A percentile compares a stretch with the other conserved stretches of the same genome.
phyloP scores from a whole-genome alignment of 2,797 vertebrate species.

The Meriones psammophilus region DNA sequence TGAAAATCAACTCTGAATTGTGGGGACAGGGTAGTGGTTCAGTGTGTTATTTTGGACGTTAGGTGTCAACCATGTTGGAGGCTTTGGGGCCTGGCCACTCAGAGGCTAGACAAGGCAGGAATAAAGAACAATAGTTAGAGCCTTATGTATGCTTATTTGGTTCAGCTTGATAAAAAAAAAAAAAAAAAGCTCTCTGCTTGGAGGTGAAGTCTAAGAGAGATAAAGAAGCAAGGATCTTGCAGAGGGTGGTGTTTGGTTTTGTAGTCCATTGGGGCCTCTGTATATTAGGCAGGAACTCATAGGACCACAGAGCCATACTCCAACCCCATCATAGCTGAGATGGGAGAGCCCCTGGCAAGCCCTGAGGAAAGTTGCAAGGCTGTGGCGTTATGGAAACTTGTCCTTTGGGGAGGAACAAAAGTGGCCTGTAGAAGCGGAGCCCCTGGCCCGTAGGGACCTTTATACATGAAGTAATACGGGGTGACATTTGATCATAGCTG shows the following conservation, averaged over 20 bases:
- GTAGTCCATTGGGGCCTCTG: background rate
- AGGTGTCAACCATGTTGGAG: background rate
- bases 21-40: background rate
- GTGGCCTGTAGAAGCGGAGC: slow-evolving; percentile 16
- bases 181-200: background rate
- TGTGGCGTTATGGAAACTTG: background rate
- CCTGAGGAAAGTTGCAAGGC: background rate
- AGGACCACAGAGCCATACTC: background rate
- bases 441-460: background rate
- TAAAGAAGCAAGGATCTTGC: background rate
- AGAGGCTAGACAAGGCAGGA: background rate
- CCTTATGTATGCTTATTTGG: background rate
- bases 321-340: background rate
- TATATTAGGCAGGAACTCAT: background rate
- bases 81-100: background rate
- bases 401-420: background rate
- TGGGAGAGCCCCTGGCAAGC: background rate
- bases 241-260: background rate
- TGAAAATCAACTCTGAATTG: background rate
- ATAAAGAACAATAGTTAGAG: background rate
- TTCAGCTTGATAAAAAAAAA: background rate
- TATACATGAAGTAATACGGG: background rate
- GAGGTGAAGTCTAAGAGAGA: background rate
- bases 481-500: background rate
- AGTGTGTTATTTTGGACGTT: slow-evolving; percentile 32